phyloP scores from a whole-genome alignment of 2,797 vertebrate species.

The Catharus ustulatus region DNA sequence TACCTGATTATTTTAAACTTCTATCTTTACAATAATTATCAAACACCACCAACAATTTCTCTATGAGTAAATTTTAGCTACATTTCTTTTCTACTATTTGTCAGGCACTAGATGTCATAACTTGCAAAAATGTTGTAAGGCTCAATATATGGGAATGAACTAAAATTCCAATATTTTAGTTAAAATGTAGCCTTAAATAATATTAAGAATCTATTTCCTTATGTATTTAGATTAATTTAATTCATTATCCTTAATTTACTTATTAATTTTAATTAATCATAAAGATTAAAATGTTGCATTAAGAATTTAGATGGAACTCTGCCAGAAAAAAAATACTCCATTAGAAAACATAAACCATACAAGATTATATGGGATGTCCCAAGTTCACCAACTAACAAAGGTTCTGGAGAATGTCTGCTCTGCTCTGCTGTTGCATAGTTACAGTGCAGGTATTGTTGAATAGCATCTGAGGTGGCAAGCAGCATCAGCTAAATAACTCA shows the following conservation, averaged over 20 bases:
- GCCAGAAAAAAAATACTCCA: background rate
- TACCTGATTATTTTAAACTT: background rate
- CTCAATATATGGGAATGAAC: background rate
- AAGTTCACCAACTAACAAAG: background rate
- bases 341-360: background rate
- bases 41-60: background rate
- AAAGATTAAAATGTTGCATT: background rate
- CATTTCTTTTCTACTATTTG: background rate
- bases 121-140: background rate
- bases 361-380: background rate
- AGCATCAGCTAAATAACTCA: background rate
- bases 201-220: background rate
- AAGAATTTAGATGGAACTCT: background rate
- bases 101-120: background rate
- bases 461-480: background rate
- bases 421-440: background rate
- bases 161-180: background rate
- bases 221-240: background rate
- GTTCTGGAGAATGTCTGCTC: background rate
- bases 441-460: background rate
- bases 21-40: background rate
- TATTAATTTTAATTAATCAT: no score
- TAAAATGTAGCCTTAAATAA: background rate
- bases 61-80: background rate
- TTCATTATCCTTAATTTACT: background rate